Percentiles rank a stretch among this genome's conserved stretches.
Conservation (phyloP, 2,888 invertebrate genomes). For the Pycnomerus fuliginosus region DNA sequence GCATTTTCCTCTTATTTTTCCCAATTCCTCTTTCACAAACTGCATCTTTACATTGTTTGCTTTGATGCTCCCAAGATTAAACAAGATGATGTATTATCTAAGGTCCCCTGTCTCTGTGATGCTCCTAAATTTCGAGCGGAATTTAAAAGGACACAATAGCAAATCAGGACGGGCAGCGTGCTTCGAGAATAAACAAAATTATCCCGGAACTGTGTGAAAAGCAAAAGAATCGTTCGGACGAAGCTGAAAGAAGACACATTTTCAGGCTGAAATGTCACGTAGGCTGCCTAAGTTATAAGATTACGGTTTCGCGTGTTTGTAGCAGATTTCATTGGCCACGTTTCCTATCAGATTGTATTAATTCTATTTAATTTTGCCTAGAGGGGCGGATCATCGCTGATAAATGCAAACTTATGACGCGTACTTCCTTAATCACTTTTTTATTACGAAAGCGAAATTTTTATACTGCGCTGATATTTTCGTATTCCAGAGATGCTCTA, state of each 20-base stretch:
- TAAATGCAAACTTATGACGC: neutral
- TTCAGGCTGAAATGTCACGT: constrained; percentile 32
- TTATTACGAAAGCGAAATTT: no score
- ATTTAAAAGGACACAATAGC: constrained; percentile 36
- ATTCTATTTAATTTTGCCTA: constrained; percentile 36
- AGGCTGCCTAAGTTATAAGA: constrained; percentile 36
- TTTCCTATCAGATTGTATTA: constrained; percentile 42
- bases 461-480: no score
- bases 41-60: constrained; percentile 24
- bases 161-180: constrained; percentile 35
- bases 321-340: constrained; percentile 37
- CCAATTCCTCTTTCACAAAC: constrained; percentile 6
- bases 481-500: no score
- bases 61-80: constrained; percentile 31
- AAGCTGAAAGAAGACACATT: constrained; percentile 28
- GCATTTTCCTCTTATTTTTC: constrained; percentile 16
- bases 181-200: constrained; percentile 35
- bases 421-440: neutral
- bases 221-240: constrained; percentile 16
- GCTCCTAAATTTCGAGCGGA: constrained; percentile 21
- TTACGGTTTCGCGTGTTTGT: constrained; percentile 38
- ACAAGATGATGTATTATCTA: constrained; percentile 27
- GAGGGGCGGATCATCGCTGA: constrained; percentile 5
- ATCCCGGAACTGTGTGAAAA: constrained; percentile 18
- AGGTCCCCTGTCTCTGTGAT: constrained; percentile 27